A percentile compares a stretch with the other conserved stretches of the same genome.
Conservation (phyloP, 1,140 invertebrate genomes). For the Coenobita brevimanus region DNA sequence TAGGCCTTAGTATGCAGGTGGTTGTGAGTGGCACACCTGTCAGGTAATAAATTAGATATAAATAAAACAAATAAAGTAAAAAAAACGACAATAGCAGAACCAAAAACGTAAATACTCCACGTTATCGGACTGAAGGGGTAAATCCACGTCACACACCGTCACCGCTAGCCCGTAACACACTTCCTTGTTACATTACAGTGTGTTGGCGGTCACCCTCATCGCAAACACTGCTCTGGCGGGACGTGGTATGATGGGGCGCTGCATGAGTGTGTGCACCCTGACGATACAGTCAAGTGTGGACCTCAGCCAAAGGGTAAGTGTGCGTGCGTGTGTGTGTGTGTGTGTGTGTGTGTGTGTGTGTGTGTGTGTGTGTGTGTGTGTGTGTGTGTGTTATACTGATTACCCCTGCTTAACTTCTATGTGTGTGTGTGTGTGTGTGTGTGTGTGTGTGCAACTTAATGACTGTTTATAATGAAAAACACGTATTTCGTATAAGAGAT, state of each 20-base stretch:
- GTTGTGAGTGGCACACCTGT: no score
- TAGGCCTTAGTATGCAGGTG: no score
- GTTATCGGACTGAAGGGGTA: no score
- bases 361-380: background rate
- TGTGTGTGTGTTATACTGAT: background rate
- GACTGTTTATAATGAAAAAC: no score
- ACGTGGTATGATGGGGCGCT: constrained; percentile 31
- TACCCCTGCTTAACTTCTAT: background rate
- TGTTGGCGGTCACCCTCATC: constrained; percentile 13
- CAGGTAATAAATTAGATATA: no score
- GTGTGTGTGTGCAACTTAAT: background rate
- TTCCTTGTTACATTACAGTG: constrained; percentile 31
- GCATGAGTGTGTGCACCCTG: constrained; percentile 29
- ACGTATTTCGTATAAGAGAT: no score
- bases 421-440: background rate
- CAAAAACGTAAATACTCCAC: no score
- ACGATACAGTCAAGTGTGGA: constrained; percentile 25
- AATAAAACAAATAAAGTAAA: no score
- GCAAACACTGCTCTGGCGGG: constrained; percentile 23
- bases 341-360: background rate
- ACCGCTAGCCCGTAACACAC: no score
- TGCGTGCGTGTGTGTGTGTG: background rate
- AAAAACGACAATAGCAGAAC: no score
- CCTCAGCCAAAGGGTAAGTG: constrained; percentile 39
- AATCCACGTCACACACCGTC: no score